phyloP scores from a whole-genome alignment of 2,888 invertebrate species.

The Folsomia candida region DNA sequence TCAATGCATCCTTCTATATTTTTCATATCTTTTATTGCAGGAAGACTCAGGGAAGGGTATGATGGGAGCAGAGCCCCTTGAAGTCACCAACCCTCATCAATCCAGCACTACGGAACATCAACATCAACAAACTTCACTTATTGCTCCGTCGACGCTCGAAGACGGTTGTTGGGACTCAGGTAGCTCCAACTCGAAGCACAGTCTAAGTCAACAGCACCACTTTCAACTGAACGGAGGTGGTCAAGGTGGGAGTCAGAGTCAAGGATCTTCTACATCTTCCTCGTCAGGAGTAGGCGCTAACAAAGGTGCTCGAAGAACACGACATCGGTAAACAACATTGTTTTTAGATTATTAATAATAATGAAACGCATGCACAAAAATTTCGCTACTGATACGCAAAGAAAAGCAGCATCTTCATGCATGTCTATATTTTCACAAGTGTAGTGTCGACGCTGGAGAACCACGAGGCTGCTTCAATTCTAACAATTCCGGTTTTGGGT shows the following conservation, averaged over 20 bases:
- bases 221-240: background rate
- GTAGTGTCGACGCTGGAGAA: conserved; percentile 94
- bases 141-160: conserved; percentile 11
- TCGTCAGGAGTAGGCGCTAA: background rate
- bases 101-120: conserved; percentile 14
- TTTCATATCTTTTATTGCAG: background rate
- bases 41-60: conserved; percentile 19
- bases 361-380: too few relatives aligned
- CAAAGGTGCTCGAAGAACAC: conserved; percentile 5
- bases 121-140: conserved; percentile 12
- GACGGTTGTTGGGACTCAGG: conserved; percentile 13
- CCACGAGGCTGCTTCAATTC: conserved; percentile 84
- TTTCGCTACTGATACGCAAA: too few relatives aligned
- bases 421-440: conserved; percentile 79
- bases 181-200: background rate
- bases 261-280: background rate
- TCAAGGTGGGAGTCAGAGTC: background rate
- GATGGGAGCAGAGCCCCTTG: conserved; percentile 45
- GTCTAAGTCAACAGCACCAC: background rate
- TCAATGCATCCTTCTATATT: conserved; percentile 2
- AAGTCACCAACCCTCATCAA: conserved; percentile 32
- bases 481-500: conserved; percentile 59
- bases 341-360: too few relatives aligned
- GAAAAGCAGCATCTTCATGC: too few relatives aligned
- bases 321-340: too few relatives aligned